Evolutionary conservation across 2,888 invertebrate species (phyloP), one percentile per base, ranked within the genome.

Genomic region (Epinotia nisella): DNA sequence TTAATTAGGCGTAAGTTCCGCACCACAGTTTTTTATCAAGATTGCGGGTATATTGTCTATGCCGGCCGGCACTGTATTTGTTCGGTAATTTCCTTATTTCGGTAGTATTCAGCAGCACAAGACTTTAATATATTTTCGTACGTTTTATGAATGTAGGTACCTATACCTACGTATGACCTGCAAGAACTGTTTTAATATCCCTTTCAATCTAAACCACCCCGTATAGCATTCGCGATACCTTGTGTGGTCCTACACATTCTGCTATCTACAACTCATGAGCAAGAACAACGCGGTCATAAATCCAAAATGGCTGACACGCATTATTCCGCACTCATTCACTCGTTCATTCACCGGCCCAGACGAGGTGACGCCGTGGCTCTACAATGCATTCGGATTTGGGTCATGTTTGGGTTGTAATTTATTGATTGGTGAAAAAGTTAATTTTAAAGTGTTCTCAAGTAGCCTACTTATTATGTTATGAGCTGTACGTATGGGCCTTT

Each of bases 221-320:
- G 76, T 89, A 83, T 59, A 77, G 0, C 17, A 58, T 35, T 84
- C 82, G 87, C 85, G 83, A 82, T 76, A 76, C 65, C 76, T 80
- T 88, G 92, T 92, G 92, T 92, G 92, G 92, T 92, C 92, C 78
- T 62, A 60, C 77, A 76, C 78, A 83, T 62, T 56, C 62, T n/a
- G n/a, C n/a, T n/a, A 72, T 67, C 67, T 72, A 68, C 81, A 81
- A 81, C 82, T 85, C 82, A 83, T 85, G 85, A 85, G 80, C 80
- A 88, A 90, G 90, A 92, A 92, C 92, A 93, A 81, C 82, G 78
- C 17, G 45, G 82, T 83, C 85, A 92, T 93, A 93, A 93, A 92
- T 92, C 77, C 78, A 77, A 80, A 79, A 81, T 81, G 79, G 83
- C 81, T 79, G 84, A 83, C 81, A 81, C 76, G 73, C 78, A 85